A percentile compares a stretch with the other conserved stretches of the same genome.
Evolutionary conservation across 2,113 vertebrate species (phyloP).

Genomic region (Odontophorus gujanensis): DNA sequence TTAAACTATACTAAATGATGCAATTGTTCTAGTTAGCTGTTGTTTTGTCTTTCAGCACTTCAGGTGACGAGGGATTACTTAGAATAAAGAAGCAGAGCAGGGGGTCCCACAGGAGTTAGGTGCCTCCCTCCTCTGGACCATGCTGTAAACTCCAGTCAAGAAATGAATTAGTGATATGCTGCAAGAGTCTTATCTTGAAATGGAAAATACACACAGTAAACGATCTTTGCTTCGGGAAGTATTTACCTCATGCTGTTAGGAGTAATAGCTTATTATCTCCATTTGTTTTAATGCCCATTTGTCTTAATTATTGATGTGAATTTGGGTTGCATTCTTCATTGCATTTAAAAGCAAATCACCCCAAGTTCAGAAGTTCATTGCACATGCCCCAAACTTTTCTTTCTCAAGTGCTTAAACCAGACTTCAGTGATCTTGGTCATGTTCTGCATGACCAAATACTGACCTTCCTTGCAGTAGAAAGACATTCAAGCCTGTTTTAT

Average conservation of each 20-base stretch:
- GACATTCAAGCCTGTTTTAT: conserved; percentile 63
- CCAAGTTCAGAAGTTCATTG: conserved; percentile 80
- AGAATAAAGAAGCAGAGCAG: neutral
- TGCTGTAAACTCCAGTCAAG: neutral
- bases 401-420: conserved; percentile 55
- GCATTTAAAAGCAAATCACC: conserved; percentile 37
- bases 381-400: conserved; percentile 48
- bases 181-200: neutral
- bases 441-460: conserved; percentile 74
- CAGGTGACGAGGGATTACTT: neutral
- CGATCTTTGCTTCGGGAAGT: conserved; percentile 32
- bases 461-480: conserved; percentile 63
- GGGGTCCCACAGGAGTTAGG: conserved; percentile 19
- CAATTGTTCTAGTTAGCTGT: neutral
- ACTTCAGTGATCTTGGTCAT: conserved; percentile 50
- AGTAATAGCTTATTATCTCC: conserved; percentile 72
- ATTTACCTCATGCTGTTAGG: conserved; percentile 62
- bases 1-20: neutral
- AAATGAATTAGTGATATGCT: conserved; percentile 28
- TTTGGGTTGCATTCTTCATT: conserved; percentile 34
- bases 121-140: neutral
- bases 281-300: conserved; percentile 78
- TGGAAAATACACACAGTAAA: conserved; percentile 33
- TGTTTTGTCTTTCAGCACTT: conserved; percentile 20
- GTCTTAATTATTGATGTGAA: conserved; percentile 76